These are phyloP conservation scores for Tiphia femorata DNA, from an alignment of 2,888 invertebrate species.

Conservation along the genomic window DNA sequence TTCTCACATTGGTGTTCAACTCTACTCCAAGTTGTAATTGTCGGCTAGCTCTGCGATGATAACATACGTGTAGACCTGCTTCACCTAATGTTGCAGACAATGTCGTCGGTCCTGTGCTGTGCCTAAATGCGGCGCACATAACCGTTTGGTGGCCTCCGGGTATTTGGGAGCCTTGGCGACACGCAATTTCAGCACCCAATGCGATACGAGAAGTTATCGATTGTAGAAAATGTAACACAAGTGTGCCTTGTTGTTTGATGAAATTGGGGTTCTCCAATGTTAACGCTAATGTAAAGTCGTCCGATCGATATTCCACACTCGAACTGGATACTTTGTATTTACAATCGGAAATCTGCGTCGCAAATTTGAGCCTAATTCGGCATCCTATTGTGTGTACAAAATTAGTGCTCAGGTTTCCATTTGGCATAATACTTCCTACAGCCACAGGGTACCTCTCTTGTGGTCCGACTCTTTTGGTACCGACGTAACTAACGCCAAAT, in stretches of 20 bases:
- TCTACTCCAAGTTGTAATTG: constrained; percentile 77
- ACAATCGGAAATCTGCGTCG: constrained; percentile 50
- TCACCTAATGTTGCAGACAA: constrained; percentile 77
- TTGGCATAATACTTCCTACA: constrained; percentile 56
- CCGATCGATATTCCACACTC: constrained; percentile 59
- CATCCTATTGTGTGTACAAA: constrained; percentile 62
- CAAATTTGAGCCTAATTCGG: constrained; percentile 54
- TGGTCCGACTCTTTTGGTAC: constrained; percentile 54
- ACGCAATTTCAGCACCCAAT: constrained; percentile 60
- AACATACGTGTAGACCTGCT: constrained; percentile 72
- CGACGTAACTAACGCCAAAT: constrained; percentile 57
- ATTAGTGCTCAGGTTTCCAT: constrained; percentile 56
- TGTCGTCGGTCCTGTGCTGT: constrained; percentile 74
- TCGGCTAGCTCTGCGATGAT: constrained; percentile 75
- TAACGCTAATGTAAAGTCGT: constrained; percentile 58
- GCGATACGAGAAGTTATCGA: constrained; percentile 63
- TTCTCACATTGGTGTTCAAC: constrained; percentile 74
- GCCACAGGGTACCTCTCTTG: constrained; percentile 58
- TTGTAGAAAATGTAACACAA: constrained; percentile 61
- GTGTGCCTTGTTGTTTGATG: constrained; percentile 50
- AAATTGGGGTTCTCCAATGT: constrained; percentile 54
- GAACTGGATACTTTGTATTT: constrained; percentile 52
- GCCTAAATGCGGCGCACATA: constrained; percentile 63
- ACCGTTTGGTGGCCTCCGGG: constrained; percentile 51
- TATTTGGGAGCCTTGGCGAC: constrained; percentile 45